Percentiles rank a stretch among this genome's conserved stretches.
Evolutionary conservation across 2,797 vertebrate species (phyloP).

Genomic region (Spinibarbus caldwelli): DNA sequence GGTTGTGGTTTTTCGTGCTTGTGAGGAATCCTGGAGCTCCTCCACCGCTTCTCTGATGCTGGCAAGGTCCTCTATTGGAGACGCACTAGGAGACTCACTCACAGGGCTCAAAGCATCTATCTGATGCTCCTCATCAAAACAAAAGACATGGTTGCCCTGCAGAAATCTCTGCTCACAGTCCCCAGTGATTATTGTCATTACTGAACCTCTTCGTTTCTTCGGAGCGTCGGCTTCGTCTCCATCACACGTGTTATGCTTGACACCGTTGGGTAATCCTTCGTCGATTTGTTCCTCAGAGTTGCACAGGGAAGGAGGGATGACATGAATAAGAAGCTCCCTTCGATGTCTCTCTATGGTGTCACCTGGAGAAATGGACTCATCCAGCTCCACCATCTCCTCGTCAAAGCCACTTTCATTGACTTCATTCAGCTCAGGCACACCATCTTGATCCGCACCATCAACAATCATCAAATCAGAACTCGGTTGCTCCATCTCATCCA

Average conservation of each 20-base stretch:
- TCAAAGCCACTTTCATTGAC: conserved; percentile 72
- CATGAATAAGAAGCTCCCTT: conserved; percentile 61
- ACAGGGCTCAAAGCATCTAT: conserved; percentile 47
- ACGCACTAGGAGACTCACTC: conserved; percentile 57
- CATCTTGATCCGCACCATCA: conserved; percentile 6
- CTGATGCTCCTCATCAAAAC: conserved; percentile 44
- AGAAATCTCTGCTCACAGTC: conserved; percentile 68
- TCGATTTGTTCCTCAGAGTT: conserved; percentile 64
- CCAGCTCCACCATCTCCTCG: conserved; percentile 67
- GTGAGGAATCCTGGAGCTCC: conserved; percentile 22
- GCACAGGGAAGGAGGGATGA: conserved; percentile 68
- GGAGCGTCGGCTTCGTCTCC: conserved; percentile 41
- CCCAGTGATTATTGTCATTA: conserved; percentile 67
- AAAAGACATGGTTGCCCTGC: conserved; percentile 61
- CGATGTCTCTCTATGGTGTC: conserved; percentile 41
- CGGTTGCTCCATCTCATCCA: conserved; percentile 30
- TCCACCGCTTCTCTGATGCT: conserved; percentile 51
- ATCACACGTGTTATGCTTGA: conserved; percentile 35
- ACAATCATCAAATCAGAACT: conserved; percentile 24
- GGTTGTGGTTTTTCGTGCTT: conserved; percentile 32
- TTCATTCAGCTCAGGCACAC: conserved; percentile 64
- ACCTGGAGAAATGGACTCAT: conserved; percentile 48
- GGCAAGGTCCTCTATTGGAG: conserved; percentile 57
- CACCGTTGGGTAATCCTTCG: conserved; percentile 45
- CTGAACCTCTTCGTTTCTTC: conserved; percentile 66